These are phyloP conservation scores for Pteromalus puparum DNA, from an alignment of 1,140 invertebrate genomes.

Conservation along the genomic window DNA sequence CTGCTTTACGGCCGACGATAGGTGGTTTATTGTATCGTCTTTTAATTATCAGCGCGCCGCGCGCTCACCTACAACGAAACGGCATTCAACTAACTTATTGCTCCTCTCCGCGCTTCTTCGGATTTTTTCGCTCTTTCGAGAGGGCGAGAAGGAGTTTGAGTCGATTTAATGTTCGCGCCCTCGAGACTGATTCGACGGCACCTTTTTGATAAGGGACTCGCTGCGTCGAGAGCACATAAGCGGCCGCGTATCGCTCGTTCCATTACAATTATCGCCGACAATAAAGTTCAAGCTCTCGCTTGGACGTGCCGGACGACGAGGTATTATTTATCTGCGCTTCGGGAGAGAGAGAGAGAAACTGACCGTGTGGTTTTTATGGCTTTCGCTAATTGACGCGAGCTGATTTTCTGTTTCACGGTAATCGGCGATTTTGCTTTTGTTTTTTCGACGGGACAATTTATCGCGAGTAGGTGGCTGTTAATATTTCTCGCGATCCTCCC, in stretches of 20 bases:
- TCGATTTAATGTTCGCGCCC: conserved; percentile 69
- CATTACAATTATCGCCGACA: conserved; percentile 53
- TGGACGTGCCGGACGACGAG: neutral
- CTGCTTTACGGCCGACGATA: conserved; percentile 75
- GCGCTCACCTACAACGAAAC: conserved; percentile 73
- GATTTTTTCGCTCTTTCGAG: neutral
- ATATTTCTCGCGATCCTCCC: neutral
- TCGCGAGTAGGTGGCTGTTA: neutral
- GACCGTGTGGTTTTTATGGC: neutral
- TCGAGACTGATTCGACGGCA: conserved; percentile 52
- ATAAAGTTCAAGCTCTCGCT: conserved; percentile 27
- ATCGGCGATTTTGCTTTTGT: conserved; percentile 16
- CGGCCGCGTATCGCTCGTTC: conserved; percentile 34
- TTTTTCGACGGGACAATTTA: neutral
- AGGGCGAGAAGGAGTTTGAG: neutral
- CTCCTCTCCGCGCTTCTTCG: neutral
- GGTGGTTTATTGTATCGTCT: conserved; percentile 75
- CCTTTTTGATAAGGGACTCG: conserved; percentile 42
- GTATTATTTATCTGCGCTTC: conserved; percentile 39
- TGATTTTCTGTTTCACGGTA: neutral
- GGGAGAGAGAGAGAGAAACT: neutral
- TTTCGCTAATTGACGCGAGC: conserved; percentile 38
- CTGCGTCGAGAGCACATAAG: too few species aligned
- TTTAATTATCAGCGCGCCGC: conserved; percentile 74
- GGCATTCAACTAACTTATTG: conserved; percentile 73